Conservation (phyloP, 2,888 invertebrate genomes). For the Drosophila macrospina region DNA sequence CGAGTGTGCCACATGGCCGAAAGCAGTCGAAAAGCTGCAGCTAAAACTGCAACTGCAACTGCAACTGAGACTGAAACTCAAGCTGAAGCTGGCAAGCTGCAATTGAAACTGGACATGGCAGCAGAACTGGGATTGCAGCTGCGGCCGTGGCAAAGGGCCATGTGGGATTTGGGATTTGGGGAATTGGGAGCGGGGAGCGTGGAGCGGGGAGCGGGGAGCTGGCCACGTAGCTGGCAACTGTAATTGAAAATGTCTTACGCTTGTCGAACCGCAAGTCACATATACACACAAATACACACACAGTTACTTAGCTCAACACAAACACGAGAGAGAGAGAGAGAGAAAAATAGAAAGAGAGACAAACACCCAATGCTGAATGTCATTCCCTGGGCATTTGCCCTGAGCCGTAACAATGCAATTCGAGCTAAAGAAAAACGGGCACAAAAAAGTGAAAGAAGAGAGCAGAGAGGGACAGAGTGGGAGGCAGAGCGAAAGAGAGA, state of each 20-base stretch:
- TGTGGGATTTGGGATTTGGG: conserved; percentile 6
- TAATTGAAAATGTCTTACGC: conserved; percentile 84
- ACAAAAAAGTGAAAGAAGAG: conserved; percentile 10
- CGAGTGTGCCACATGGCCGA: conserved; percentile 35
- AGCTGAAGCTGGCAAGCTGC: not conserved
- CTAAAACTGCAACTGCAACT: conserved; percentile 14
- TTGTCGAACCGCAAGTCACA: conserved; percentile 80
- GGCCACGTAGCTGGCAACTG: conserved; percentile 65
- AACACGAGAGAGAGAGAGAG: too few species aligned
- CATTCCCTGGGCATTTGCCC: conserved; percentile 60
- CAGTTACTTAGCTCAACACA: conserved; percentile 27
- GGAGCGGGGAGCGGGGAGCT: not conserved
- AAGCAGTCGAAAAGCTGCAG: conserved; percentile 13
- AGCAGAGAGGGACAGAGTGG: not conserved
- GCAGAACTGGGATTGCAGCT: conserved; percentile 7
- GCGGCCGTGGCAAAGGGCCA: conserved; percentile 3
- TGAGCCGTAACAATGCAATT: conserved; percentile 61
- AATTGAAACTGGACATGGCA: conserved; percentile 30
- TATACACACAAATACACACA: conserved; percentile 53
- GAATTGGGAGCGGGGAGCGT: not conserved
- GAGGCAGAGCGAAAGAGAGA: not conserved
- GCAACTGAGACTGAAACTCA: not conserved
- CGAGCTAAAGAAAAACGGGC: conserved; percentile 45
- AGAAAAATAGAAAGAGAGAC: conserved; percentile 17
- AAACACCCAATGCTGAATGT: conserved; percentile 44